Evolutionary conservation across 1,140 invertebrate species (phyloP), one percentile per base, ranked within the genome.

Genomic region (Orius laevigatus): DNA sequence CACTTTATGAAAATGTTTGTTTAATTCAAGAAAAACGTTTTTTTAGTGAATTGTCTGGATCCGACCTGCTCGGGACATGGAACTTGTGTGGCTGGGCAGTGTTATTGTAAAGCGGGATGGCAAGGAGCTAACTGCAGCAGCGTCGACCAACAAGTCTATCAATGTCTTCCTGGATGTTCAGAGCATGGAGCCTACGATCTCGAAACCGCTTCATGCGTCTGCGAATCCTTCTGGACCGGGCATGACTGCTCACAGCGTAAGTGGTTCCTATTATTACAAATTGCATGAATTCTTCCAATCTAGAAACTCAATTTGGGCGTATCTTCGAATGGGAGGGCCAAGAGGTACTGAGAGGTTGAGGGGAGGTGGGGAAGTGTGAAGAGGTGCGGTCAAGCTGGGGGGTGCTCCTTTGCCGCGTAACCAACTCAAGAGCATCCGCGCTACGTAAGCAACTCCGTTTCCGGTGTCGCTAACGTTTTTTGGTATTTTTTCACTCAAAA

Each of bases 61-160:
- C 82, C 86, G 3, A 78, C 78, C 32, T 98, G 94, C 68, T 82
- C 83, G 12, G 78, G 78, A 20, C 90, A 94, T 60, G 94, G 94
- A 1, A 79, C 80, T 43, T 98, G 94, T 68, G 78, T 90, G 31
- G 78, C 86, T 51, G 92, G 93, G 1, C 81, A 84, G 50, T 98
- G 94, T 65, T 82, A 90, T 56, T 98, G 93, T 68, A 81, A 89
- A 59, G 84, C 84, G 2, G 93, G 94, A 1, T 97, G 92, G 91
- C 85, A 89, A 59, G 92, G 92, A 8, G 78, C 82, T 49, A 79
- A 85, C 50, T 97, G 92, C 61, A 75, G 78, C 52, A 75, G 83
- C 56, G 77, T 87, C 46, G 86, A 92, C 66, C 79, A 86, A 59
- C 79, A 86, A 65, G 81, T 90, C 19, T 85, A 88, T 63, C 78